A percentile compares a stretch with the other conserved stretches of the same genome.
These are phyloP conservation scores for Melospiza melodia DNA, from an alignment of 2,113 vertebrate species.

Conservation along the genomic window DNA sequence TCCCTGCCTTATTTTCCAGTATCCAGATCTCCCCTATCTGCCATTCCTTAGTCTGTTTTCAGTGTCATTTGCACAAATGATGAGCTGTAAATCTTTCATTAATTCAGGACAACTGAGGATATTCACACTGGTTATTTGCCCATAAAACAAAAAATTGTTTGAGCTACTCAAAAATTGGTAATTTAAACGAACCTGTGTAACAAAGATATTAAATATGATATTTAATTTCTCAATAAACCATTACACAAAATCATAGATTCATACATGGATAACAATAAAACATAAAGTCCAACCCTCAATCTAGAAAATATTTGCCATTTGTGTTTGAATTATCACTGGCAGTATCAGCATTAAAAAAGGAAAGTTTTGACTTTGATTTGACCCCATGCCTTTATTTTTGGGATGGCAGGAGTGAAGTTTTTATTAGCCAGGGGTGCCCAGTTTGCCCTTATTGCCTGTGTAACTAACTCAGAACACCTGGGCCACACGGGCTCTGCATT, in stretches of 20 bases:
- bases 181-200: background rate
- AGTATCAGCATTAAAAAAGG: background rate
- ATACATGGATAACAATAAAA: background rate
- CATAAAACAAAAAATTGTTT: background rate
- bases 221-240: background rate
- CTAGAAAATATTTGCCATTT: background rate
- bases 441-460: background rate
- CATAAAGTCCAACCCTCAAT: background rate
- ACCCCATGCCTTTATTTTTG: background rate
- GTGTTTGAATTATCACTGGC: background rate
- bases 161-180: background rate
- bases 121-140: background rate
- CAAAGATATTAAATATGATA: background rate
- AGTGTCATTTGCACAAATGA: background rate
- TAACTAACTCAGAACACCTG: background rate
- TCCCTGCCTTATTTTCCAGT: background rate
- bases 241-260: background rate
- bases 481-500: background rate
- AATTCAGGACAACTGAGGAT: background rate
- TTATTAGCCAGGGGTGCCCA: background rate
- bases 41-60: background rate
- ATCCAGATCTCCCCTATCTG: background rate
- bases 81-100: background rate
- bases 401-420: background rate
- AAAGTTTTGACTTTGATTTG: background rate